Evolutionary conservation across 92 coral and sea anemone genomes (phyloP).

Genomic region (Epizoanthus ramosus): DNA sequence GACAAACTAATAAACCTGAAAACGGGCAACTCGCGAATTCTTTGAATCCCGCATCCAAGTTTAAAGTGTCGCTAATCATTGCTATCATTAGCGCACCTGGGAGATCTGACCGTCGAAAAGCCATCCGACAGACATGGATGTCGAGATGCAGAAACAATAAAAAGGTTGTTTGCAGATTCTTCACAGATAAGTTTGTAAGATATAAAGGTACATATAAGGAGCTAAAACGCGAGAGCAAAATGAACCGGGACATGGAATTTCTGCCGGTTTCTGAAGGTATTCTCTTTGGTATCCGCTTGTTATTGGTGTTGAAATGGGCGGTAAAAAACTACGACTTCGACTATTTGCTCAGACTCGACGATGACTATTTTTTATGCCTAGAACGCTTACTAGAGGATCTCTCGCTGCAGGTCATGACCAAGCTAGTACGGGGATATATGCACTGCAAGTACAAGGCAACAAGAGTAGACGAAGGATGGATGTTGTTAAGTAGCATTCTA

Average conservation of each 20-base stretch:
- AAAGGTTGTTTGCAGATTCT: constrained; percentile 27
- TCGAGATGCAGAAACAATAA: constrained; percentile 17
- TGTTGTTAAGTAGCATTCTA: constrained; percentile 21
- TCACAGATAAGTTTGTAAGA: constrained; percentile 23
- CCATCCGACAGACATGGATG: constrained; percentile 37
- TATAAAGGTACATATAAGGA: not conserved
- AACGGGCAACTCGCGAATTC: not conserved
- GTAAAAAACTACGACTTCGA: constrained; percentile 13
- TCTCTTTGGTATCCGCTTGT: constrained; percentile 31
- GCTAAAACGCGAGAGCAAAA: constrained; percentile 14
- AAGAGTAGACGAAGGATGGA: constrained; percentile 39
- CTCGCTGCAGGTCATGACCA: not conserved
- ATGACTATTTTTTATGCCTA: constrained; percentile 24
- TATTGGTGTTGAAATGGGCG: constrained; percentile 35
- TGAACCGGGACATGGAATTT: constrained; percentile 28
- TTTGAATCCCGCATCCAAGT: no score
- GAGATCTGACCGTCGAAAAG: constrained; percentile 24
- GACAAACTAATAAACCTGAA: not conserved
- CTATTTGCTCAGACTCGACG: constrained; percentile 26
- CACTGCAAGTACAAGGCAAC: constrained; percentile 33
- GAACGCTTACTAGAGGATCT: constrained; percentile 28
- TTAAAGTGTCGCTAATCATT: constrained; percentile 14
- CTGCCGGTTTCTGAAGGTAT: constrained; percentile 35
- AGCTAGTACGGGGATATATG: constrained; percentile 30
- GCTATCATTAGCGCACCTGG: constrained; percentile 26